These are phyloP conservation scores for human DNA, from an alignment of 2,113 vertebrate species.

Conservation along the genomic window GRCh38 chrX:12292001-12292500, in stretches of 20 bases:
- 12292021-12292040: constrained; percentile 9
- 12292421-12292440: neutral
- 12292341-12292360: neutral
- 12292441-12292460: no score
- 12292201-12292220: neutral
- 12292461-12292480: neutral
- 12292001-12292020: neutral
- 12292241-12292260: neutral
- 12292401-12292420: neutral
- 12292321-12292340: neutral
- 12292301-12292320: neutral
- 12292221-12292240: neutral
- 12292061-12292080: neutral
- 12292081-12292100: neutral
- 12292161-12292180: neutral
- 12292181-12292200: neutral
- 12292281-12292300: neutral
- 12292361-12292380: neutral
- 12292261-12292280: neutral
- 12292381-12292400: neutral
- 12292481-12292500: neutral
- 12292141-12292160: neutral
- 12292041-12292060: neutral
- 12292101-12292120: neutral
- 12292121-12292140: neutral